Base-by-base conservation (phyloP, 2,797 vertebrate genomes). In the Vultur gryphus region DNA sequence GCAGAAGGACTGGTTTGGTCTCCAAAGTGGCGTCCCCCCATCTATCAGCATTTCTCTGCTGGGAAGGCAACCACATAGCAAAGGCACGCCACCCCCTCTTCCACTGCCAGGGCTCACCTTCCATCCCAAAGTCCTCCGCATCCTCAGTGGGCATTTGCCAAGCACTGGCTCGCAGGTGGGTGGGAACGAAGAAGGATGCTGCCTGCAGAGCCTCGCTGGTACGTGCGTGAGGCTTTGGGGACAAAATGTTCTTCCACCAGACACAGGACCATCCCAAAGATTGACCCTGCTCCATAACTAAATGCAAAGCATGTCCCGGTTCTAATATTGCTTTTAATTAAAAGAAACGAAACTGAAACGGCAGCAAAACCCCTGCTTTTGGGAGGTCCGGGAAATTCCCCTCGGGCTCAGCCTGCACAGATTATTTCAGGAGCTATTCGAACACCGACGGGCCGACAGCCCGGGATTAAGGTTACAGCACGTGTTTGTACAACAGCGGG, bases 261-360 rank as follows among this genome's bases (percentile, higher is more conserved):
- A 51, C 44, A 46, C 31, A n/a, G 28, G 31, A 71, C 25, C 28
- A 61, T 26, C 29, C 46, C 51, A 78, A 52, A 78, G 46, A 71
- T 11, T 0, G 0, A 26, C 25, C 16, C 9, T 44, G 37, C 39
- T 59, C 64, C 13, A 1, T 23, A 51, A 33, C 4, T 21, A 89
- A 86, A 80, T 5, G 37, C 48, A 82, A 48, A 79, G 48, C 5
- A 16, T 0, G 9, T 25, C 33, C 44, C 4, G 5, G 23, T 62
- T 73, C 61, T 21, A 67, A 54, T 13, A 54, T 1, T 41, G 44
- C 31, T 87, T 77, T 64, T 52, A 35, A 82, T 33, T 10, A 58
- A 52, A 33, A 48, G 9, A 33, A 43, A 28, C 35, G 25, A 66
- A 33, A 9, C 16, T 6, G 41, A 58, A 16, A 58, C 0, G 4